Base-by-base conservation (phyloP, 2,888 invertebrate species). In the Girardia tigrina region DNA sequence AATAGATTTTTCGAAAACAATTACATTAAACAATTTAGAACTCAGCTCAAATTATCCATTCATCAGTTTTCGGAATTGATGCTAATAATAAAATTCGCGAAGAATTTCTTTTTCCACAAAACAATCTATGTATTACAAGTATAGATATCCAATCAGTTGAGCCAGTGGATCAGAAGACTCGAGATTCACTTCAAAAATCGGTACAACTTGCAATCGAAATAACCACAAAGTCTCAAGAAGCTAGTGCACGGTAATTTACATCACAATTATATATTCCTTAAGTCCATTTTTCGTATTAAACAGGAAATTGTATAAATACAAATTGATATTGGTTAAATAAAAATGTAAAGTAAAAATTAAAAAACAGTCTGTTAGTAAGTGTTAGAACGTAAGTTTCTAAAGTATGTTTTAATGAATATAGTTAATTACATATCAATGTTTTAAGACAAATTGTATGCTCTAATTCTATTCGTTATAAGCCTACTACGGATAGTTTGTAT, bases 201-300 rank as follows among this genome's bases (percentile, higher is more conserved):
- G 86, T 86, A 8, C 86, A 86, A 79, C 81, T 86, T 70, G 86
- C 86, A 78, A 86, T 86, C 77, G 86, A 86, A 79, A 86, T 86
- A 78, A 86, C 86, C 1, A 86, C 86, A 75, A 86, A 85, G 79
- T 85, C 85, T 12, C 86, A 86, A 80, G 86, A 86, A 69, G 77
- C 77, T n/a, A 56, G 74, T 56, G 77, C 77, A 28, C 71, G 76
- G 77, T 76, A 23, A 75, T 16, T 28, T 70, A 16, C 42, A 12
- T 42, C 42, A 12, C 20, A 20, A 42, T n/a, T 42, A 42, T 16
- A 16, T 42, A 42, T 16, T 42, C 26, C 70, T 6, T 70, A 12
- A 23, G 20, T 70, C 12, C 70, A 12, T 70, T 12, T 70, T 12
- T 23, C n/a, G 12, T n/a, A 6, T 70, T 26, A 6, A n/a, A 6